These are phyloP conservation scores for Rhinolophus ferrumequinum DNA, from an alignment of 2,113 vertebrate genomes.

Conservation along the genomic window DNA sequence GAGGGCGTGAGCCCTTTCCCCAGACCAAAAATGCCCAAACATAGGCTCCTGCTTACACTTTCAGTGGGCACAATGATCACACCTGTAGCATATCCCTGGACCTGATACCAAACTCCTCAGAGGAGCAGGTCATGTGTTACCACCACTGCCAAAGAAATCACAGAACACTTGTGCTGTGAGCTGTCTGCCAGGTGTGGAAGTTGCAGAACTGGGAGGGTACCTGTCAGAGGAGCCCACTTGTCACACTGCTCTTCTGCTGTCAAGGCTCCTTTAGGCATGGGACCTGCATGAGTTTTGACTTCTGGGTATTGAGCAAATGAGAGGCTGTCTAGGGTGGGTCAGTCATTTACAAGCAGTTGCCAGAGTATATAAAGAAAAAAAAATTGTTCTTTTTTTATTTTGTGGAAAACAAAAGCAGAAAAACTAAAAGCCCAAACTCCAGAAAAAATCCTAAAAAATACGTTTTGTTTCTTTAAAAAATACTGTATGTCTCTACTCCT, in stretches of 20 bases:
- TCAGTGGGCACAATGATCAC: not conserved
- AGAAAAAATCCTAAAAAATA: constrained; percentile 83
- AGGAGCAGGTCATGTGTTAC: not conserved
- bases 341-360: constrained; percentile 57
- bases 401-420: constrained; percentile 80
- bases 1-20: not conserved
- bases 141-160: not conserved
- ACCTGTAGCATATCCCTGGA: not conserved
- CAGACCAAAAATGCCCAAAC: not conserved
- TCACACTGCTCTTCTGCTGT: not conserved
- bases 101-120: not conserved
- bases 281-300: not conserved
- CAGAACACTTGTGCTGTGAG: not conserved
- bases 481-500: constrained; percentile 80
- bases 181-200: not conserved
- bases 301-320: not conserved
- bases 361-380: constrained; percentile 68
- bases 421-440: constrained; percentile 77
- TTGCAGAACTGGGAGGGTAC: not conserved
- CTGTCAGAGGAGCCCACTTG: not conserved
- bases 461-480: constrained; percentile 79
- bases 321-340: not conserved
- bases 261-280: not conserved
- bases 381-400: constrained; percentile 60
- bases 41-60: not conserved